Conservation (phyloP, 2,888 invertebrate genomes). For the Amphipyra tragopoginis region DNA sequence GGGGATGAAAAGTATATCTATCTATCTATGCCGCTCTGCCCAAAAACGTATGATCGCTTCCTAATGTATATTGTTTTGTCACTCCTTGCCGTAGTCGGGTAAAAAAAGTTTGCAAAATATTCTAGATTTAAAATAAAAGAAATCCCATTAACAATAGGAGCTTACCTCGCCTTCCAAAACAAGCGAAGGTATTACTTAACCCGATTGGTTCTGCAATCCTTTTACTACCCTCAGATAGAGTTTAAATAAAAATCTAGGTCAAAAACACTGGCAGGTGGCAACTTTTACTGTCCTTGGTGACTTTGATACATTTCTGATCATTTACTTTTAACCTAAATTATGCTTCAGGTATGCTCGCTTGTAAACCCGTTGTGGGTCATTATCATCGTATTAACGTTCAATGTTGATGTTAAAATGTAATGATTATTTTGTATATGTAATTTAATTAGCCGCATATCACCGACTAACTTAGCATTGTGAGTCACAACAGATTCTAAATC, state of each 20-base stretch:
- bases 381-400: constrained; percentile 44
- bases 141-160: not conserved
- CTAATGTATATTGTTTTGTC: too few species aligned
- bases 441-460: constrained; percentile 29
- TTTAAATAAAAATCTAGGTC: constrained; percentile 64
- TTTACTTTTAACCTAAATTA: constrained; percentile 43
- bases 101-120: too few species aligned
- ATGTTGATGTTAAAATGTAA: constrained; percentile 30
- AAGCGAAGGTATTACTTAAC: constrained; percentile 37
- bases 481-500: constrained; percentile 20
- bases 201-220: constrained; percentile 55
- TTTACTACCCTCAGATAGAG: constrained; percentile 46
- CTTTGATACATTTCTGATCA: constrained; percentile 59
- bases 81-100: too few species aligned
- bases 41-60: too few species aligned
- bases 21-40: too few species aligned
- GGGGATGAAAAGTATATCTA: too few species aligned
- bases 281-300: constrained; percentile 75
- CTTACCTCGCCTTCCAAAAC: not conserved
- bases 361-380: constrained; percentile 47
- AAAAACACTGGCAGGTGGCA: constrained; percentile 59
- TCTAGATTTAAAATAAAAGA: too few species aligned
- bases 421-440: constrained; percentile 21
- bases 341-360: constrained; percentile 15
- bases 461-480: not conserved